These are phyloP conservation scores for Osmoderma eremita DNA, from an alignment of 2,888 invertebrate species.

Conservation along the genomic window DNA sequence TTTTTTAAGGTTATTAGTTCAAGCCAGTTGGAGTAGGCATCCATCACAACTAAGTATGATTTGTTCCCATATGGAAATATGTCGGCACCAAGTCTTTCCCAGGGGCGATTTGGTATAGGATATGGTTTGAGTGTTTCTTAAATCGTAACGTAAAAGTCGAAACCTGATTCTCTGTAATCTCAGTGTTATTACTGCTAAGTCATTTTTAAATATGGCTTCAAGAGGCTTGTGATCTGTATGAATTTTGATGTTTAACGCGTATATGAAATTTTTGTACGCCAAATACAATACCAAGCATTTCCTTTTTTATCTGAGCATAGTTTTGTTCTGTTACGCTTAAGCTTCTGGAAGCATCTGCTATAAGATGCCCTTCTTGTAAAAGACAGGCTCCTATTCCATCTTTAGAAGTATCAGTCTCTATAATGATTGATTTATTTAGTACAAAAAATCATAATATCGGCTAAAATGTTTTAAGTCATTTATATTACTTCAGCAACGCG, in stretches of 20 bases:
- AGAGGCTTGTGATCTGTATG: slow-evolving; percentile 42
- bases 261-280: slow-evolving; percentile 37
- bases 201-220: slow-evolving; percentile 35
- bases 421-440: slow-evolving; percentile 48
- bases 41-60: slow-evolving; percentile 46
- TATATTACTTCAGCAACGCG: too few species aligned
- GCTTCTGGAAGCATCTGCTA: slow-evolving; percentile 54
- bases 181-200: slow-evolving; percentile 21
- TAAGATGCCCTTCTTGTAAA: slow-evolving; percentile 52
- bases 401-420: slow-evolving; percentile 54
- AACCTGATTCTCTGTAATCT: slow-evolving; percentile 8
- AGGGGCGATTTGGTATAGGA: slow-evolving; percentile 36
- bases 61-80: slow-evolving; percentile 38
- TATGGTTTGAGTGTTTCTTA: slow-evolving; percentile 42
- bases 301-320: slow-evolving; percentile 41
- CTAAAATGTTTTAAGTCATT: slow-evolving; percentile 46
- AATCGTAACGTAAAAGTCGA: neutral
- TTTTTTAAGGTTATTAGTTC: slow-evolving; percentile 42
- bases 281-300: slow-evolving; percentile 38
- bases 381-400: slow-evolving; percentile 55
- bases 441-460: slow-evolving; percentile 51
- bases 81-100: slow-evolving; percentile 32
- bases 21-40: slow-evolving; percentile 46
- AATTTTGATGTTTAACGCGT: slow-evolving; percentile 26
- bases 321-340: slow-evolving; percentile 45